Conservation (phyloP, 2,113 vertebrate genomes). For the Bungarus multicinctus region DNA sequence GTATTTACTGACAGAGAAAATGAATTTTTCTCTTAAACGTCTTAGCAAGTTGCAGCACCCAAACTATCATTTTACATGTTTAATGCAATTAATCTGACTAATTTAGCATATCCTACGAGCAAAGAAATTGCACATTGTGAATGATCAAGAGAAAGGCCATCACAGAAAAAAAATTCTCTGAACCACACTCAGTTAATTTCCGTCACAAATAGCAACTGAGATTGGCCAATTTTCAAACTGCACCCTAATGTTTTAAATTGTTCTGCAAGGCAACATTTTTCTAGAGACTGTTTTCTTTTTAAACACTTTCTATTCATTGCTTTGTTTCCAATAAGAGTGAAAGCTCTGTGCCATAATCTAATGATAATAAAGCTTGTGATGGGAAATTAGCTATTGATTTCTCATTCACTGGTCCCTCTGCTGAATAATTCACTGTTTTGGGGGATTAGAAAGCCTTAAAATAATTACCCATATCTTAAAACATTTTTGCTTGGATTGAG, state of each 20-base stretch:
- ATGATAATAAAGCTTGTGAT: constrained; percentile 30
- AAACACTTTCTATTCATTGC: neutral
- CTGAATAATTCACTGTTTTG: constrained; percentile 38
- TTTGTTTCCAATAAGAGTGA: neutral
- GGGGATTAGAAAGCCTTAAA: constrained; percentile 40
- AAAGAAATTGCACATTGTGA: neutral
- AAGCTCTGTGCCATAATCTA: neutral
- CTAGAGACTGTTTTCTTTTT: neutral
- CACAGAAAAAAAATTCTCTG: neutral
- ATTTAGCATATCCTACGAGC: neutral
- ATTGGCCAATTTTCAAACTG: neutral
- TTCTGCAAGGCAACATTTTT: neutral
- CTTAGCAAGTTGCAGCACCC: neutral
- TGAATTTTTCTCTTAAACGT: neutral
- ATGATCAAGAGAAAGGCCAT: neutral
- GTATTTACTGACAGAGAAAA: neutral
- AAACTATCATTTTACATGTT: neutral
- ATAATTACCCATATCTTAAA: neutral
- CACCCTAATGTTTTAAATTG: neutral
- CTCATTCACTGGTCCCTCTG: constrained; percentile 43
- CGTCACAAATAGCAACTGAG: neutral
- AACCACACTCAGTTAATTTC: neutral
- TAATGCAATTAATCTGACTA: neutral
- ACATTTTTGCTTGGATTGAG: neutral
- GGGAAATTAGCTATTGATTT: constrained; percentile 45